These are phyloP conservation scores for Grallaria varia DNA, from an alignment of 2,113 vertebrate genomes.

Conservation along the genomic window DNA sequence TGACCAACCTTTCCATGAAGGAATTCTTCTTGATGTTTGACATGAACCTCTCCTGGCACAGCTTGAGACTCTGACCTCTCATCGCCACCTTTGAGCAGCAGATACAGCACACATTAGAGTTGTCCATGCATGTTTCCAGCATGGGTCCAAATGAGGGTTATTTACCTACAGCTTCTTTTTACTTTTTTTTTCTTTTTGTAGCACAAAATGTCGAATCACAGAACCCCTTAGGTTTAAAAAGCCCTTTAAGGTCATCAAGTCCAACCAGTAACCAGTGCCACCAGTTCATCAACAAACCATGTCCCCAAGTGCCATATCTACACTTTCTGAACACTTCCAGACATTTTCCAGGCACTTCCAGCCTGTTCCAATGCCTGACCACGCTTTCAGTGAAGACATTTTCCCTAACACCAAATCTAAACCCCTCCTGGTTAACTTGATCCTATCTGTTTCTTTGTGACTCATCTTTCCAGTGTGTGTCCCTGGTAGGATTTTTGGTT, in stretches of 20 bases:
- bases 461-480: not conserved
- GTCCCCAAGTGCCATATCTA: not conserved
- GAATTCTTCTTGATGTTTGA: not conserved
- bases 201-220: not conserved
- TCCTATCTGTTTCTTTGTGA: not conserved
- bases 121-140: not conserved
- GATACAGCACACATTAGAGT: rapidly evolving
- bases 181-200: not conserved
- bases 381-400: not conserved
- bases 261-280: not conserved
- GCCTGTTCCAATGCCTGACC: not conserved
- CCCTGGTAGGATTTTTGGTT: not conserved
- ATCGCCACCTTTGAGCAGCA: not conserved
- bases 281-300: not conserved
- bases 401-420: not conserved
- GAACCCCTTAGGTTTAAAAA: not conserved
- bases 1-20: not conserved
- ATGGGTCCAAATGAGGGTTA: not conserved
- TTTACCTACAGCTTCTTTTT: not conserved
- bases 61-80: not conserved
- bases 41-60: not conserved
- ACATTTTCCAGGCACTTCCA: not conserved
- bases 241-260: not conserved
- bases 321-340: not conserved
- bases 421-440: not conserved